Base-by-base conservation (phyloP, 2,888 invertebrate species). In the Dioctria rufipes region DNA sequence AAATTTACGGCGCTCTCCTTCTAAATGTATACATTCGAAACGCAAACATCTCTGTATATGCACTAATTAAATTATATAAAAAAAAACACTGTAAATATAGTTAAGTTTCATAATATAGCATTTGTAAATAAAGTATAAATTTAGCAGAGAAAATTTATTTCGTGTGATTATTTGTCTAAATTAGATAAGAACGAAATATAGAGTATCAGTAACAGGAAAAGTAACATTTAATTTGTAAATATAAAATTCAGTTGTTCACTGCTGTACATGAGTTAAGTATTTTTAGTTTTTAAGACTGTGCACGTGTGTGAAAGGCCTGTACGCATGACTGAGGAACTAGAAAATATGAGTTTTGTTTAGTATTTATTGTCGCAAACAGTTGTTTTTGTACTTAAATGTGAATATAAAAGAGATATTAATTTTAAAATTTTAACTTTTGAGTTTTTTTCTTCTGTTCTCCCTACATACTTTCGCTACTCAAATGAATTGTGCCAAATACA, bases 151-250 rank as follows among this genome's bases (percentile, higher is more conserved):
- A 63, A 63, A 63, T 63, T 61, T 63, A 77, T 77, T 77, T 63
- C 77, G 77, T 77, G 77, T 77, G 77, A 77, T 77, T 77, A 77
- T 77, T 77, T 77, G 77, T 77, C 77, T 63, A 77, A 77, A 63
- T 77, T 77, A 77, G 63, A 77, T 77, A 49, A 63, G 40, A 63
- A 46, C 51, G 51, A 77, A 63, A 63, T 63, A 77, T 49, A 63
- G 6, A 77, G 13, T 6, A 58, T 5, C 67, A 46, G 25, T 25
- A 77, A 77, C 39, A 63, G n/a, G 49, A 60, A 42, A 75, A 40
- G 13, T 61, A 61, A 61, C 13, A 61, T 25, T 25, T 61, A 2
- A 61, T 25, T 61, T 61, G 61, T 61, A 61, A 39, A 61, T 61
- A 61, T 39, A 4, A 61, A 61, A 8, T 60, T 61, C 8, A 61